phyloP scores from a whole-genome alignment of 2,797 vertebrate genomes.

The Clarias laeviceps region DNA sequence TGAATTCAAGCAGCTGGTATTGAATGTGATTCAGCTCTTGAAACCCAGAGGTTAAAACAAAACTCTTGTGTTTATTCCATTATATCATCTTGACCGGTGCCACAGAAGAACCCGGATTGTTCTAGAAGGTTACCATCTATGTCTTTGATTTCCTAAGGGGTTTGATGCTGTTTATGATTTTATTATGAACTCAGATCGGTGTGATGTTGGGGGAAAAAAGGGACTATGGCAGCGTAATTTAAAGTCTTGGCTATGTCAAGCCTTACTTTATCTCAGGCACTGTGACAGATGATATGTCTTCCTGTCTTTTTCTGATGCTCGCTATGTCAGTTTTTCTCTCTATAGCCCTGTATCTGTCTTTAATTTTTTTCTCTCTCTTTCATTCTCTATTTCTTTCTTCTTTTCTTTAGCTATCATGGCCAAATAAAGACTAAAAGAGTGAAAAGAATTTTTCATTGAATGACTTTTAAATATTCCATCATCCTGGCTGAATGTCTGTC shows the following conservation, averaged over 20 bases:
- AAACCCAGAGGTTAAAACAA: conserved; percentile 28
- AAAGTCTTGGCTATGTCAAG: conserved; percentile 50
- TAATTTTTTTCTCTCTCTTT: background rate
- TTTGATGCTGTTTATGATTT: conserved; percentile 36
- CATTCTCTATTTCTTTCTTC: background rate
- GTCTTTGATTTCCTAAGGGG: conserved; percentile 33
- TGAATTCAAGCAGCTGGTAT: conserved; percentile 6
- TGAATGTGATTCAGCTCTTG: conserved; percentile 10
- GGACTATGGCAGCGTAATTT: conserved; percentile 47
- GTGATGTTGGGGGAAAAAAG: conserved; percentile 14
- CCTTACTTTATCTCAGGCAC: conserved; percentile 55
- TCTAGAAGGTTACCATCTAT: conserved; percentile 5
- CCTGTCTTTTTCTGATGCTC: conserved; percentile 36
- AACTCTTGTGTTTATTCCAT: conserved; percentile 26
- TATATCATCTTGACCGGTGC: conserved; percentile 19
- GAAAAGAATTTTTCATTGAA: conserved; percentile 22
- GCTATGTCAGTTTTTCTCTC: conserved; percentile 4
- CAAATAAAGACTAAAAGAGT: conserved; percentile 3
- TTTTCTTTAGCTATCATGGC: conserved; percentile 9
- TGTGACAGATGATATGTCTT: conserved; percentile 56
- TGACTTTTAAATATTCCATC: conserved; percentile 4
- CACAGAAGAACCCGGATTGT: background rate
- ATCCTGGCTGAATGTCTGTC: background rate
- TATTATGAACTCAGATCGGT: conserved; percentile 23
- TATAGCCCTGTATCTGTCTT: background rate